phyloP scores from a whole-genome alignment of 53 echinoderm and acorn worm species.

The Glandiceps talaboti region DNA sequence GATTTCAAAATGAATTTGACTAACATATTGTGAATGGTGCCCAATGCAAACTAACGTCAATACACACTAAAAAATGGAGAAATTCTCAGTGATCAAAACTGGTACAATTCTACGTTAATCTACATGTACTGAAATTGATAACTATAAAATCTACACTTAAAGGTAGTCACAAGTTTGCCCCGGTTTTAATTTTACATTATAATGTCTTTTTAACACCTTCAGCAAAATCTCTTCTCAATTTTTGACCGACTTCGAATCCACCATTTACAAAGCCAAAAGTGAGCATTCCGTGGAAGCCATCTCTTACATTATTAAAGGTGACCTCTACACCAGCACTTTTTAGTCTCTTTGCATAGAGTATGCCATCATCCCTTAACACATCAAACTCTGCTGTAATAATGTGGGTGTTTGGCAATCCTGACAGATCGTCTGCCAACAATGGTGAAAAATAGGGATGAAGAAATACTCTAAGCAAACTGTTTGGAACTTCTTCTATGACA shows the following conservation, averaged over 20 bases:
- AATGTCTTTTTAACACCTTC: background rate
- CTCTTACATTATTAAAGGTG: constrained; percentile 24
- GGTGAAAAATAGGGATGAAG: constrained; percentile 54
- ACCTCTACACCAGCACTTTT: constrained; percentile 53
- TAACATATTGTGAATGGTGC: no score
- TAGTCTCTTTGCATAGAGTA: constrained; percentile 68
- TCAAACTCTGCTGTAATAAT: constrained; percentile 68
- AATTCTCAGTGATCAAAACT: no score
- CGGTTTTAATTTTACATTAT: no score
- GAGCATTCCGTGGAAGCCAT: constrained; percentile 9
- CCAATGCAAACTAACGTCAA: no score
- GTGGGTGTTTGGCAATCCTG: constrained; percentile 42
- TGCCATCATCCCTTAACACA: constrained; percentile 66
- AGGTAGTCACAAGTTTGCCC: no score
- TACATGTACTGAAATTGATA: no score
- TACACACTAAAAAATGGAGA: no score
- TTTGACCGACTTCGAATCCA: background rate
- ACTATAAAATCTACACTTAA: no score
- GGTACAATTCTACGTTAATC: no score
- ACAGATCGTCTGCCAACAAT: constrained; percentile 33
- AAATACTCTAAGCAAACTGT: constrained; percentile 21
- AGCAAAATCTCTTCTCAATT: background rate
- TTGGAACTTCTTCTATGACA: constrained; percentile 26
- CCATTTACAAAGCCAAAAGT: background rate
- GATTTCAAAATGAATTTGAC: no score